These are phyloP conservation scores for Rhagoletis pomonella DNA, from an alignment of 1,140 invertebrate species.

Conservation along the genomic window DNA sequence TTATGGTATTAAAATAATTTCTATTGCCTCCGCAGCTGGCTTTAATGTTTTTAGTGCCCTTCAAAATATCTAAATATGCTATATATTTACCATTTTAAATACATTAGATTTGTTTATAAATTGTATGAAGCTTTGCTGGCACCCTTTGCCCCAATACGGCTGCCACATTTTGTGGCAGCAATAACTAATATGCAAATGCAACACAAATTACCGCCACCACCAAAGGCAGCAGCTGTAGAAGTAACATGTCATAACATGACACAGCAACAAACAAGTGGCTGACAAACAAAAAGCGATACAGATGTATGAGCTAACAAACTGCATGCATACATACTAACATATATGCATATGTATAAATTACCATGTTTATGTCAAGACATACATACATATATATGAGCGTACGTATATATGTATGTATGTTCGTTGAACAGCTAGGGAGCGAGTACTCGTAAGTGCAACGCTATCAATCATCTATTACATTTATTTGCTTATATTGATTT, in stretches of 20 bases:
- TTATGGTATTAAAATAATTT: neutral
- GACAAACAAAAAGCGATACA: constrained; percentile 11
- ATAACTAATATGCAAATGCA: constrained; percentile 50
- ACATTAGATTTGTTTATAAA: constrained; percentile 12
- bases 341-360: neutral
- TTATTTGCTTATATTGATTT: constrained; percentile 48
- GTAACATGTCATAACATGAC: constrained; percentile 32
- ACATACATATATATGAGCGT: neutral
- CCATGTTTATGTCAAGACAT: neutral
- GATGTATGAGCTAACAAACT: neutral
- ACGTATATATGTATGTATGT: neutral
- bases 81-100: constrained; percentile 12
- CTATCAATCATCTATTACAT: constrained; percentile 40
- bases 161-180: neutral
- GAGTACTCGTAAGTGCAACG: neutral
- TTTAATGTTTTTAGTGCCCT: neutral
- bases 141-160: neutral
- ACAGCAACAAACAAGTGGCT: constrained; percentile 32
- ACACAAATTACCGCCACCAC: constrained; percentile 47
- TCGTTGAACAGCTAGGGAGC: neutral
- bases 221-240: neutral
- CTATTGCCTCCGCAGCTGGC: neutral
- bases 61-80: neutral
- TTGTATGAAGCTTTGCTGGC: neutral
- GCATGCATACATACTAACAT: neutral